A percentile compares a stretch with the other conserved stretches of the same genome.
Conservation (phyloP, 2,888 invertebrate genomes). For the Margaritifera margaritifera region DNA sequence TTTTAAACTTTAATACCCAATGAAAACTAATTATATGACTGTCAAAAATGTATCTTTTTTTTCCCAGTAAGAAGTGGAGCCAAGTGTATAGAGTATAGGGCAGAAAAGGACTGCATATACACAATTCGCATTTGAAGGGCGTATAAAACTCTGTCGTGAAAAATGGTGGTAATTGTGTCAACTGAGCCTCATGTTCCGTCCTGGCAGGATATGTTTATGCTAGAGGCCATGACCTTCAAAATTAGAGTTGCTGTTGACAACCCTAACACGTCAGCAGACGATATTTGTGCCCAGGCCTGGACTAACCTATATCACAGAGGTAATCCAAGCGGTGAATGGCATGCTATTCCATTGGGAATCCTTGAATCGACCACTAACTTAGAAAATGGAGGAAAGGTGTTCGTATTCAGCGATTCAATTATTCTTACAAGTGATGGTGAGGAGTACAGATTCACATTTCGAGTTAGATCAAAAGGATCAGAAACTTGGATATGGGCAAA, state of each 20-base stretch:
- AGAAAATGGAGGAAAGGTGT: constrained; percentile 5
- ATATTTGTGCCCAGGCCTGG: constrained; percentile 35
- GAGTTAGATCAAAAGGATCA: constrained; percentile 9
- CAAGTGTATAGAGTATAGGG: too few relatives aligned
- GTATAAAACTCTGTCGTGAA: not conserved
- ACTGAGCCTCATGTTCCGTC: constrained; percentile 28
- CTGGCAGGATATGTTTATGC: constrained; percentile 34
- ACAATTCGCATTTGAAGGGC: too few relatives aligned
- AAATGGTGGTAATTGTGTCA: constrained; percentile 2
- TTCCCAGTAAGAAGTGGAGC: too few relatives aligned
- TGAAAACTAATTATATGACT: too few relatives aligned
- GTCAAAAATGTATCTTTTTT: too few relatives aligned
- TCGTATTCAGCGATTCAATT: constrained; percentile 30
- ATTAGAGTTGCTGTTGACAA: constrained; percentile 7
- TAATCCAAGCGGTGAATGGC: constrained; percentile 40
- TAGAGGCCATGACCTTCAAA: constrained; percentile 39
- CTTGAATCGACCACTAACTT: constrained; percentile 1
- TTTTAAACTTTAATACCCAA: too few relatives aligned
- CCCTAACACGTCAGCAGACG: not conserved
- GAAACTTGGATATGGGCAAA: constrained; percentile 31
- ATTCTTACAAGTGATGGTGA: constrained; percentile 37
- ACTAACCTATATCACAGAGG: constrained; percentile 40
- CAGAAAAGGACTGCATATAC: too few relatives aligned
- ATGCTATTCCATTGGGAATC: constrained; percentile 19
- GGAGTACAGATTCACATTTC: constrained; percentile 35